Percentiles rank a stretch among this genome's conserved stretches.
Evolutionary conservation across 2,888 invertebrate genomes (phyloP).

Genomic region (Lepidochrysops patricia): DNA sequence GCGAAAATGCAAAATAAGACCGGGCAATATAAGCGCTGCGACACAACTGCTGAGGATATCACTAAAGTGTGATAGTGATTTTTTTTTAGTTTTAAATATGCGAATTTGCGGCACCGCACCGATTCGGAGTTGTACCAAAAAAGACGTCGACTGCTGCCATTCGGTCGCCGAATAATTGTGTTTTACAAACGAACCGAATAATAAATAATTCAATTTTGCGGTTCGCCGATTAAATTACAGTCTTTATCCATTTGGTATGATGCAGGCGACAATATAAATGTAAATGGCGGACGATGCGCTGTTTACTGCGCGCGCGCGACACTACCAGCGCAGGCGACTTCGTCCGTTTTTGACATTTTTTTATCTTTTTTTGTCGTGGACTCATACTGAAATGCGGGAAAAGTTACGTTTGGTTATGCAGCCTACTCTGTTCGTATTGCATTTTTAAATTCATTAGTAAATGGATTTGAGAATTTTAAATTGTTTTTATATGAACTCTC

Average conservation of each 20-base stretch:
- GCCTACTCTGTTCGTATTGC: no score
- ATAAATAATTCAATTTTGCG: slow-evolving; percentile 71
- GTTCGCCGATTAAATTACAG: slow-evolving; percentile 58
- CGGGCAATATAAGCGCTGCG: slow-evolving; percentile 32
- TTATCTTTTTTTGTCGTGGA: no score
- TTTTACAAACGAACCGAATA: slow-evolving; percentile 51
- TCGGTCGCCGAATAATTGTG: slow-evolving; percentile 48
- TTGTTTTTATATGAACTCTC: no score
- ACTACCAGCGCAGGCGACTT: neutral
- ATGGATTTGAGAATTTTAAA: no score
- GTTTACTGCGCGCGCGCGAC: slow-evolving; percentile 38
- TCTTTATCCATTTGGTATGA: slow-evolving; percentile 48
- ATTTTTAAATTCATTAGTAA: no score
- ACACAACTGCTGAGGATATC: slow-evolving; percentile 36
- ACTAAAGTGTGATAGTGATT: slow-evolving; percentile 34
- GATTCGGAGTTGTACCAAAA: slow-evolving; percentile 41
- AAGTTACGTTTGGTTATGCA: no score
- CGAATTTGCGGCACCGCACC: slow-evolving; percentile 35
- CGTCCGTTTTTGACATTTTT: neutral
- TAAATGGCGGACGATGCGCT: slow-evolving; percentile 58
- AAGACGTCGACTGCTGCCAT: slow-evolving; percentile 35
- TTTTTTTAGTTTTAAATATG: slow-evolving; percentile 35
- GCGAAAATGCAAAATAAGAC: slow-evolving; percentile 26
- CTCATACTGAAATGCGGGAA: no score
- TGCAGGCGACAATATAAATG: slow-evolving; percentile 69